Evolutionary conservation across 2,113 vertebrate species (phyloP), one percentile per base, ranked within the genome.

Genomic region (Cairina moschata): DNA sequence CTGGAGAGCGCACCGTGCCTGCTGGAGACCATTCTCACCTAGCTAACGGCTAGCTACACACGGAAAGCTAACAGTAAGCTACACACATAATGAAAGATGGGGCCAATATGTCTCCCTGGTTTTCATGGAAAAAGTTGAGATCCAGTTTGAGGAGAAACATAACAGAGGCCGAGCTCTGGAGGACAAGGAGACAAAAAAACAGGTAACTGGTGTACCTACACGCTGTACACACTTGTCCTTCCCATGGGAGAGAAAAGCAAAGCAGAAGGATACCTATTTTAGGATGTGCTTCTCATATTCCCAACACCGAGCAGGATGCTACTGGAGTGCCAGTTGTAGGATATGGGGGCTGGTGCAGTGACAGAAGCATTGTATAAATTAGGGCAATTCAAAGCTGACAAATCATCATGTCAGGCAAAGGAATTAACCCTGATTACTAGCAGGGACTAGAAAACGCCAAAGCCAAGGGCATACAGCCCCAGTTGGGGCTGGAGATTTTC

Each of bases 351-450:
- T 12, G 0, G 25, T 58, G 42, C 1, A 2, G 29, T 74, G 50
- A 26, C 42, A 83, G 66, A 93, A 85, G 29, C 42, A 42, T 68
- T 88, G 36, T n/a, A 94, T 71, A 93, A 94, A 93, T 90, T 63
- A 94, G 89, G 48, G 78, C 48, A 83, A 91, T 91, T 90, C 90
- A 83, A 94, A 97, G 62, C 38, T 44, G 78, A 75, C 62, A 90
- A 31, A 88, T 82, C 65, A 72, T 60, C 0, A 0, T 72, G 52
- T 78, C 63, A 91, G 86, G 87, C 62, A 79, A 93, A 95, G 84
- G 73, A 95, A 94, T 97, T 96, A 96, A 96, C 89, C 76, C 46
- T 86, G 86, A 79, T 94, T 96, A 93, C 69, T 88, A 92, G 46
- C 23, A 8, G 86, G 92, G 88, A 96, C 78, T 92, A 83, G 86